Evolutionary conservation across 2,797 vertebrate species (phyloP), one percentile per base, ranked within the genome.

Genomic region (Protosalanx chinensis): DNA sequence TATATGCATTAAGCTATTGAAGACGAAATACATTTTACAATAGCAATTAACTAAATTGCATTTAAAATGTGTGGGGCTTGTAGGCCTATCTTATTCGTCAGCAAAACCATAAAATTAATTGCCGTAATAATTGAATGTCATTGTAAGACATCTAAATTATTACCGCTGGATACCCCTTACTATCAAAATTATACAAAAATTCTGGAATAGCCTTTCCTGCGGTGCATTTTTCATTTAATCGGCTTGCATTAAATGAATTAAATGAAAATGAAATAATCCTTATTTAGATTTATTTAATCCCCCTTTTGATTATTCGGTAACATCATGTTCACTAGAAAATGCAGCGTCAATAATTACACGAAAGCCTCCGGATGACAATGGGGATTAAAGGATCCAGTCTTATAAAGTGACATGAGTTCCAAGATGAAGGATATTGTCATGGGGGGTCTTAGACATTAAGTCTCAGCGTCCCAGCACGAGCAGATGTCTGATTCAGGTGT

Each of bases 311-410:
- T 18, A 10, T 58, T 58, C 73, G 81, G 84, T 88, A 88, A 93
- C 92, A 85, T 74, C 79, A 88, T 91, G 88, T 87, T 86, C 90
- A 89, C 85, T 87, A 88, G 29, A 58, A 75, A 84, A 85, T 74
- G 68, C 68, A 64, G 79, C 92, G 90, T 94, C 91, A 91, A 91
- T 92, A 92, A 93, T 94, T 94, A 92, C 93, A 93, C 94, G 93
- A 90, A 94, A 91, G 92, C 92, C 89, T 41, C 88, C 90, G 92
- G 71, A 57, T 91, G 86, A 93, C 91, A 93, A 93, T 93, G 84
- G 93, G 93, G 93, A 94, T 95, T 94, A 96, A 93, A 90, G 92
- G 90, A 92, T 93, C 91, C 93, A 91, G 87, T 79, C 91, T 95
- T 94, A 95, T 95, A 93, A 93, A 94, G 92, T 91, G 90, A 88